Evolutionary conservation across 2,113 vertebrate genomes (phyloP).

Genomic region (Syrmaticus mikado): DNA sequence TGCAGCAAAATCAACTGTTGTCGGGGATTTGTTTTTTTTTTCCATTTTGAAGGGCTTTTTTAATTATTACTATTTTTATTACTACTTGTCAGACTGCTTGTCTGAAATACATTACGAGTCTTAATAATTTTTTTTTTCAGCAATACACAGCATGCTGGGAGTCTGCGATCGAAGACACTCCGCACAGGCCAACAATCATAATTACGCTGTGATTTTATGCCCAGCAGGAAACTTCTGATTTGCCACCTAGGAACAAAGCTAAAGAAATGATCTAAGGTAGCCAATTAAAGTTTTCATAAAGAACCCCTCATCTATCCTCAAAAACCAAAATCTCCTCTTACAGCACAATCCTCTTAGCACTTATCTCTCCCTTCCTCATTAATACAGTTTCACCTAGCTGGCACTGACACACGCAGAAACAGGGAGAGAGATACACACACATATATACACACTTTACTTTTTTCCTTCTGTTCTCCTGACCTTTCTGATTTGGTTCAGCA

Average conservation of each 20-base stretch:
- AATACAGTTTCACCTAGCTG: slow-evolving; percentile 67
- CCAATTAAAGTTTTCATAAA: slow-evolving; percentile 73
- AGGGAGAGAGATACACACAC: neutral
- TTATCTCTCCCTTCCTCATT: slow-evolving; percentile 68
- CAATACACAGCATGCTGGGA: slow-evolving; percentile 42
- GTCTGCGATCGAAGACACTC: slow-evolving; percentile 47
- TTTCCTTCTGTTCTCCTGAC: slow-evolving; percentile 59
- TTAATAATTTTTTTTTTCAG: slow-evolving; percentile 44
- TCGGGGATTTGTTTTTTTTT: neutral
- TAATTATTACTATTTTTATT: slow-evolving; percentile 55
- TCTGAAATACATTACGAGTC: slow-evolving; percentile 35
- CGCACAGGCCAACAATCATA: slow-evolving; percentile 55
- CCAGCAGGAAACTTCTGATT: slow-evolving; percentile 64
- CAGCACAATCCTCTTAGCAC: slow-evolving; percentile 63
- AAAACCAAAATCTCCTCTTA: slow-evolving; percentile 66
- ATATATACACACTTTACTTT: neutral
- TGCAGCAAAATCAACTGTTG: slow-evolving; percentile 13
- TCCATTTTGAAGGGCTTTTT: neutral
- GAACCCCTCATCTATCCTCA: slow-evolving; percentile 57
- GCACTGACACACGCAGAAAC: slow-evolving; percentile 46
- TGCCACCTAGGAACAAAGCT: slow-evolving; percentile 71
- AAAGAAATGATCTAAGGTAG: slow-evolving; percentile 70
- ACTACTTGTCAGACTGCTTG: slow-evolving; percentile 61
- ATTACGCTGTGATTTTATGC: slow-evolving; percentile 61
- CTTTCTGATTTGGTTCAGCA: slow-evolving; percentile 67